Evolutionary conservation across 2,113 vertebrate genomes (phyloP).

Genomic region (Oreotrochilus melanogaster): DNA sequence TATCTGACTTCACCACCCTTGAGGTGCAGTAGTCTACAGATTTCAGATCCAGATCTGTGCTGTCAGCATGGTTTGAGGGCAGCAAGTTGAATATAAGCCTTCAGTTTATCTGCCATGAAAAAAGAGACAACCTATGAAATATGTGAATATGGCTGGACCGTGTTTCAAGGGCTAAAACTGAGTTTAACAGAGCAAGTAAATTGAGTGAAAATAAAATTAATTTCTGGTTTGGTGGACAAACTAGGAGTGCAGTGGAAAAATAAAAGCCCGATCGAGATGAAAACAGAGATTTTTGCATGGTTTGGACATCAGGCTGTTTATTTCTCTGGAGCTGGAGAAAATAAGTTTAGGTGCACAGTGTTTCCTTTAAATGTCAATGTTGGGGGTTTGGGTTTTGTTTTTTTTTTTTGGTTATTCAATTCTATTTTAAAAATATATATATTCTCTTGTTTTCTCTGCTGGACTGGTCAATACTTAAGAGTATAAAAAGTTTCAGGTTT

Average conservation of each 20-base stretch:
- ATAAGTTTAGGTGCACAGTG: not conserved
- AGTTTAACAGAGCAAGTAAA: not conserved
- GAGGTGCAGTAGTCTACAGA: not conserved
- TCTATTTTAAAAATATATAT: slow-evolving; percentile 24
- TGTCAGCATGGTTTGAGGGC: not conserved
- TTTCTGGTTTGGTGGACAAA: not conserved
- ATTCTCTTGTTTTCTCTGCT: slow-evolving; percentile 43
- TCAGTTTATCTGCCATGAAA: not conserved
- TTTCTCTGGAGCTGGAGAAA: slow-evolving; percentile 6
- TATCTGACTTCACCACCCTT: not conserved
- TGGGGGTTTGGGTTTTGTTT: not conserved
- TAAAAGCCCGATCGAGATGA: not conserved
- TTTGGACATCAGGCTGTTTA: not conserved
- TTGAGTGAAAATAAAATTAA: not conserved
- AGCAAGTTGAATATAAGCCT: not conserved
- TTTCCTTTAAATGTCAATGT: slow-evolving; percentile 54
- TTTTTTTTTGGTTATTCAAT: slow-evolving; percentile 51
- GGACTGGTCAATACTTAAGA: slow-evolving; percentile 52
- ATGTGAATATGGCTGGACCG: not conserved
- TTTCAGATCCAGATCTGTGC: not conserved
- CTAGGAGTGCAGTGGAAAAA: not conserved
- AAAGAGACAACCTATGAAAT: not conserved
- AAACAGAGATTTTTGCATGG: not conserved
- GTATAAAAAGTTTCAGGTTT: slow-evolving; percentile 68
- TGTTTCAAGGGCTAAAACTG: not conserved